These are phyloP conservation scores for Thripadectes ignobilis DNA, from an alignment of 2,797 vertebrate species.

Conservation along the genomic window DNA sequence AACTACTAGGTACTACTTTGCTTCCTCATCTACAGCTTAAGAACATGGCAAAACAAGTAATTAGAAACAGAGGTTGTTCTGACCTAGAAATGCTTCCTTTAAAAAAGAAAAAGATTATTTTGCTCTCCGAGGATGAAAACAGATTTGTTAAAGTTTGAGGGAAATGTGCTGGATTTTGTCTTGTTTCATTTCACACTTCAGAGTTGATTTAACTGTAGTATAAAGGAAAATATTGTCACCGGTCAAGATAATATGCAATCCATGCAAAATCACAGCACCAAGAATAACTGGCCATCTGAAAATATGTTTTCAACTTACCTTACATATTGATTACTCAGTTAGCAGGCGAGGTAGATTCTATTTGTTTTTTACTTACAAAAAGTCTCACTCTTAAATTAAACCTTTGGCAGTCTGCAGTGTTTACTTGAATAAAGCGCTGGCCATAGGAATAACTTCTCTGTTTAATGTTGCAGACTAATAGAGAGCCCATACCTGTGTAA, in stretches of 20 bases:
- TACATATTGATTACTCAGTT: slow-evolving; percentile 7
- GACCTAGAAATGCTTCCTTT: background rate
- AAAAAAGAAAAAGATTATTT: background rate
- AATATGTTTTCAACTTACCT: background rate
- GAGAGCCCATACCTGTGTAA: background rate
- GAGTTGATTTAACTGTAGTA: slow-evolving; percentile 10
- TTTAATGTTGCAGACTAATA: background rate
- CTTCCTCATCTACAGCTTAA: slow-evolving; percentile 1
- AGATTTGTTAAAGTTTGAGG: background rate
- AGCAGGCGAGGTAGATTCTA: background rate
- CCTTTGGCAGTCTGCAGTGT: background rate
- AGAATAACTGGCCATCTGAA: slow-evolving; percentile 3
- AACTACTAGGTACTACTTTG: background rate
- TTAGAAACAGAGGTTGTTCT: background rate
- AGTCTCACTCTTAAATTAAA: background rate
- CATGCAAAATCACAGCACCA: background rate
- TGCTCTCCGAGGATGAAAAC: background rate
- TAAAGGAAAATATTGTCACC: slow-evolving; percentile 5
- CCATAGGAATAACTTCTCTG: background rate
- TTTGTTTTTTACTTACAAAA: background rate
- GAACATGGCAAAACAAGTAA: background rate
- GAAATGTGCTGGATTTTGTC: background rate
- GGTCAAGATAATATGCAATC: background rate
- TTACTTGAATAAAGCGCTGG: background rate
- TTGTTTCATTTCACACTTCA: slow-evolving; percentile 27